Conservation (phyloP, 1,140 invertebrate genomes). For the Plodia interpunctella region DNA sequence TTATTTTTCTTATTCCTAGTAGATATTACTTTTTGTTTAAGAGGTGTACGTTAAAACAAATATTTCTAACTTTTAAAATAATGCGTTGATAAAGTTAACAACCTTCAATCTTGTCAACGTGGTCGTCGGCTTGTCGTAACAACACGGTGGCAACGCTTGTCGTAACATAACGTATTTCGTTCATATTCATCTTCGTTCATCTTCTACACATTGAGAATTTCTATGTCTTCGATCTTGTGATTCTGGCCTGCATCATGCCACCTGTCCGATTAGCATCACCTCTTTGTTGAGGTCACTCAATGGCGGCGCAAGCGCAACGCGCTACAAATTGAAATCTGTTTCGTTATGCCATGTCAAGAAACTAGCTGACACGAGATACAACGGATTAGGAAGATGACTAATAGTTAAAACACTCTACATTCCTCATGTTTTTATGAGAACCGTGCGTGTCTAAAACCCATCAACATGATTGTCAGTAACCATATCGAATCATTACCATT, state of each 20-base stretch:
- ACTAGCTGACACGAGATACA: constrained; percentile 47
- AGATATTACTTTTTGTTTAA: too few relatives aligned
- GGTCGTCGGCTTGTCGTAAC: too few relatives aligned
- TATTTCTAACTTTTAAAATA: too few relatives aligned
- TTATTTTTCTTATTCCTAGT: too few relatives aligned
- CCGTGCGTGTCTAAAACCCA: constrained; percentile 58
- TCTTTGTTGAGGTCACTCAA: constrained; percentile 56
- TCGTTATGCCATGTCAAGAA: constrained; percentile 60
- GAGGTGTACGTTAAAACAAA: too few relatives aligned
- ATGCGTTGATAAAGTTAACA: too few relatives aligned
- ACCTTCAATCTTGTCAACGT: too few relatives aligned
- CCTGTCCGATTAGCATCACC: constrained; percentile 72
- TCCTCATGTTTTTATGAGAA: constrained; percentile 23
- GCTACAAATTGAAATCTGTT: constrained; percentile 66
- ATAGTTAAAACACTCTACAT: constrained; percentile 27
- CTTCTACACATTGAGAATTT: neutral
- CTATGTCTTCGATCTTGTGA: neutral
- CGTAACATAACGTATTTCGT: too few relatives aligned
- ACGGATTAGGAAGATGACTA: constrained; percentile 55
- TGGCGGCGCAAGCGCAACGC: constrained; percentile 47
- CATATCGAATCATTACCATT: constrained; percentile 45
- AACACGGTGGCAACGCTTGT: too few relatives aligned
- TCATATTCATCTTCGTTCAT: too few relatives aligned
- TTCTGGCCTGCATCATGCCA: constrained; percentile 48
- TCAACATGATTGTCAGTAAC: constrained; percentile 59